phyloP scores from a whole-genome alignment of 2,113 vertebrate species.

The Amblyopsis rosae region DNA sequence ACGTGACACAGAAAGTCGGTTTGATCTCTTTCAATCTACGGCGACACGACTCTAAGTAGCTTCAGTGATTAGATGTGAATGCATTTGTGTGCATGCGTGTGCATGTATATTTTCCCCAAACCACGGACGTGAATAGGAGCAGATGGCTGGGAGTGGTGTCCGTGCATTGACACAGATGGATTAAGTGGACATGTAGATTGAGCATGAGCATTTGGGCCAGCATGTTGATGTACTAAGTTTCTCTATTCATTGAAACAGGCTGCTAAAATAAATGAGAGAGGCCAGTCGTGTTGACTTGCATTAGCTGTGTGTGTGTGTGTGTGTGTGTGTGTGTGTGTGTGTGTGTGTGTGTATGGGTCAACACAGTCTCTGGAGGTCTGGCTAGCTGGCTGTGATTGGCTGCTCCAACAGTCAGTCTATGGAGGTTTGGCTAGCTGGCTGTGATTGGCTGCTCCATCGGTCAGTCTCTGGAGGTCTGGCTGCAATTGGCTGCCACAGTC shows the following conservation, averaged over 20 bases:
- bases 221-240: not conserved
- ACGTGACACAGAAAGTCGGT: too few relatives aligned
- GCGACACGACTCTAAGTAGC: not conserved
- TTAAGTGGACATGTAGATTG: not conserved
- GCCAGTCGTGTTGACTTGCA: not conserved
- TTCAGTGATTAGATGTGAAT: slow-evolving; percentile 10
- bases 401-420: not conserved
- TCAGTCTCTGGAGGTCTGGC: too few relatives aligned
- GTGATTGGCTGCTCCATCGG: too few relatives aligned
- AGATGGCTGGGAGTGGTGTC: slow-evolving; percentile 2
- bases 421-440: too few relatives aligned
- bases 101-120: not conserved
- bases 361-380: not conserved
- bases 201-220: not conserved
- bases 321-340: not conserved
- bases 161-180: not conserved
- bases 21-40: slow-evolving; percentile 9
- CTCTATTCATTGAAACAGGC: not conserved
- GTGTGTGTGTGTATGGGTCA: not conserved
- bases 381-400: not conserved
- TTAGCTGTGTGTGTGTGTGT: not conserved
- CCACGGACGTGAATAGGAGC: slow-evolving; percentile 2
- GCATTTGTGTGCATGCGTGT: not conserved
- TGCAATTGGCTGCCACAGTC: too few relatives aligned
- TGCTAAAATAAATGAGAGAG: not conserved